Conservation (phyloP, 2,888 invertebrate species). For the Neoscelio sp. region DNA sequence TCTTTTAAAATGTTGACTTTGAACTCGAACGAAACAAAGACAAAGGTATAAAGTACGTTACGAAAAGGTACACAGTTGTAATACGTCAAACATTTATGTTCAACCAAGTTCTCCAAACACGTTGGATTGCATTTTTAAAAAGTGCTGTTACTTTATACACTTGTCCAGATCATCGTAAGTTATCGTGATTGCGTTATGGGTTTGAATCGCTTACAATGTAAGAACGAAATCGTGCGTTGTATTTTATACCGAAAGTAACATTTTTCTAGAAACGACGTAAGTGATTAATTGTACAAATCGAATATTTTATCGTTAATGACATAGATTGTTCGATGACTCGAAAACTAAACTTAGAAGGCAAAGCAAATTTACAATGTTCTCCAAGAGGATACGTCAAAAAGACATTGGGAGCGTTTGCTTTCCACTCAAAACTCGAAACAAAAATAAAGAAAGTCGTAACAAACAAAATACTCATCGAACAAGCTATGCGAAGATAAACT, state of each 20-base stretch:
- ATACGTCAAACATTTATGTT: not conserved
- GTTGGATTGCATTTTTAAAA: not conserved
- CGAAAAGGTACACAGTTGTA: constrained; percentile 10
- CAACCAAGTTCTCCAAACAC: constrained; percentile 8
- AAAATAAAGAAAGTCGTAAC: constrained; percentile 1
- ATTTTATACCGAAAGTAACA: constrained; percentile 54
- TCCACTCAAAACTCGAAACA: not conserved
- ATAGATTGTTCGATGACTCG: constrained; percentile 40
- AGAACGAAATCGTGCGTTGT: constrained; percentile 10
- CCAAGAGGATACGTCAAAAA: too few species aligned
- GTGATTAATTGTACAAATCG: constrained; percentile 50
- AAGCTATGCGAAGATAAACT: constrained; percentile 23
- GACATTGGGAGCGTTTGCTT: too few species aligned
- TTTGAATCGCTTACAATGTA: too few species aligned
- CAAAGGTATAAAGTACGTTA: constrained; percentile 23
- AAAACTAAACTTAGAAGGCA: not conserved
- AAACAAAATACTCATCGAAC: constrained; percentile 16
- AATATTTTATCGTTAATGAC: constrained; percentile 39
- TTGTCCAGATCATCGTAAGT: too few species aligned
- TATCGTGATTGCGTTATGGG: too few species aligned
- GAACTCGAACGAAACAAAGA: too few species aligned
- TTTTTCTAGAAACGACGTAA: constrained; percentile 33
- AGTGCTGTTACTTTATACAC: constrained; percentile 23
- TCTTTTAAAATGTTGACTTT: not conserved
- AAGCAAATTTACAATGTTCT: too few species aligned